Evolutionary conservation across 1,140 invertebrate genomes (phyloP), one percentile per base, ranked within the genome.

Genomic region (Leguminivora glycinivorella): DNA sequence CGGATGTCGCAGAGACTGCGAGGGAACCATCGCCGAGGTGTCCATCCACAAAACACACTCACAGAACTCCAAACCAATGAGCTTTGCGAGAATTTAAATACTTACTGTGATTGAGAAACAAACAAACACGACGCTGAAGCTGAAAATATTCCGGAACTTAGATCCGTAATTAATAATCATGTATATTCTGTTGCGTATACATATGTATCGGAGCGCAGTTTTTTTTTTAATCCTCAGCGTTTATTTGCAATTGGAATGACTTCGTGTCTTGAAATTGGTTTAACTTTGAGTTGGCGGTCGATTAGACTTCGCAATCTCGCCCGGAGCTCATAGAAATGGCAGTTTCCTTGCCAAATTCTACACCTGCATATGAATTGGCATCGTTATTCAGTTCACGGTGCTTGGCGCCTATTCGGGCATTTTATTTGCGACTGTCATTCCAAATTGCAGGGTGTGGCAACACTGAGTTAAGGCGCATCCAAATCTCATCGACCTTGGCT

Each of bases 361-460:
- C 47, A 75, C 60, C 76, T 75, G 75, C 70, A 69, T 84, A 29
- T 87, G 75, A 86, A 85, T 76, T 73, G 74, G 68, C 70, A 80
- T 81, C 66, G 77, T 75, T 80, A 87, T 85, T 84, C 80, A 77
- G 75, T 69, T 74, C 79, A 75, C 75, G 75, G 66, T 70, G 71
- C 70, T 80, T 76, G 76, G 71, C 76, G 80, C 79, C 78, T 78
- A 76, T 82, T 77, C 77, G 71, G 74, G 78, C 78, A 71, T 72
- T 80, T 77, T 80, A 81, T 79, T 81, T 81, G 79, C 75, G 78
- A 76, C 79, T 72, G 72, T 77, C 78, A 82, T 76, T 80, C 71
- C 81, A 80, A 81, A 78, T 19, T 47, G 70, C 72, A 68, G 69
- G 17, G 56, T 72, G 76, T 47, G 79, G 79, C 77, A 76, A 80